Evolutionary conservation across 2,888 invertebrate species (phyloP).

Genomic region (Bimastos eiseni): DNA sequence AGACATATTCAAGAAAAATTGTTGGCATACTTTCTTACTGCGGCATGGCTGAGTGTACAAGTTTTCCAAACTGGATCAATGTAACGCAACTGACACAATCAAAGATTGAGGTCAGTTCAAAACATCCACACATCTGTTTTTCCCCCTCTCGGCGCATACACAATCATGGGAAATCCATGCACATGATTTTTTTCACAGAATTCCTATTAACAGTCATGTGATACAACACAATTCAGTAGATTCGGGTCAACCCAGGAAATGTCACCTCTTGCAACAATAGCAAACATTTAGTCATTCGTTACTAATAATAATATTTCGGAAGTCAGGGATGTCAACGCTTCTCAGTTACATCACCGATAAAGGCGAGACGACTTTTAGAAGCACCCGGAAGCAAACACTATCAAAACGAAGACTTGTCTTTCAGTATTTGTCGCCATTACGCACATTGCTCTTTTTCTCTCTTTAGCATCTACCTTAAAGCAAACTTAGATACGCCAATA

Average conservation of each 20-base stretch:
- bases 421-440: not conserved
- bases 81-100: not conserved
- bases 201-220: not conserved
- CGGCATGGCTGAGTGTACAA: not conserved
- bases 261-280: not conserved
- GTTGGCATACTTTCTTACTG: not conserved
- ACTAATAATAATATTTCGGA: no score
- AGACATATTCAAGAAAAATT: not conserved
- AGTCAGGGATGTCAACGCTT: no score
- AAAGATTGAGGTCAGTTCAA: not conserved
- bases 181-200: not conserved
- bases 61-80: not conserved
- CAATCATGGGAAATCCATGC: not conserved
- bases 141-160: not conserved
- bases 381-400: not conserved
- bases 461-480: not conserved
- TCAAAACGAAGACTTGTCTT: not conserved
- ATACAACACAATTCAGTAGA: not conserved
- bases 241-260: not conserved
- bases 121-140: not conserved
- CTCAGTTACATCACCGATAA: no score
- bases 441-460: not conserved
- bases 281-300: no score
- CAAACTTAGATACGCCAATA: not conserved
- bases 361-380: not conserved